phyloP scores from a whole-genome alignment of 92 coral and sea anemone species.

The Parazoanthus atlanticus region DNA sequence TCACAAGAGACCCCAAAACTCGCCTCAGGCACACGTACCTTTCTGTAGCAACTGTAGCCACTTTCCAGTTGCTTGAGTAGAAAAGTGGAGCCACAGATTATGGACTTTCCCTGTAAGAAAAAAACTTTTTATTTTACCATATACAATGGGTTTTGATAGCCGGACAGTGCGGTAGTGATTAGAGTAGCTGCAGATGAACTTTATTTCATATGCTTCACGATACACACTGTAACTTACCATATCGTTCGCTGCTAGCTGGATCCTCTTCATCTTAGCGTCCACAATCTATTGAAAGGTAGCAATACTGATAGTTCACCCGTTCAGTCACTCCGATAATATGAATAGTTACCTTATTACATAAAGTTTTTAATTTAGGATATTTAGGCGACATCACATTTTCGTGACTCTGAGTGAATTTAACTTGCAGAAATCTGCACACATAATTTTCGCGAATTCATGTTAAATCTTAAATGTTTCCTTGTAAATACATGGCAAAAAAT shows the following conservation, averaged over 20 bases:
- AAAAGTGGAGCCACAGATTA: conserved; percentile 19
- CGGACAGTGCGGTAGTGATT: conserved; percentile 1
- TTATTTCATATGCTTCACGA: background rate
- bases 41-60: conserved; percentile 16
- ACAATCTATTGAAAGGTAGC: conserved; percentile 9
- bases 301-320: background rate
- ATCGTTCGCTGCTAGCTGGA: conserved; percentile 1
- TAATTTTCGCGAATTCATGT: background rate
- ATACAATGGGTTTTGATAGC: conserved; percentile 22
- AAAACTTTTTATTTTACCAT: conserved; percentile 8
- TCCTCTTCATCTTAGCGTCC: background rate
- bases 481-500: no score
- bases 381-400: background rate
- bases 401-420: background rate
- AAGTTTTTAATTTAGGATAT: background rate
- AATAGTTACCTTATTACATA: background rate
- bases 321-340: background rate
- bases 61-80: conserved; percentile 18
- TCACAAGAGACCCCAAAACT: conserved; percentile 21
- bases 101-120: conserved; percentile 18
- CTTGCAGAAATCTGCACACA: conserved; percentile 6
- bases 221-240: conserved; percentile 17
- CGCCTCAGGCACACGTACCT: conserved; percentile 19
- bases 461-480: no score
- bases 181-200: conserved; percentile 19